These are phyloP conservation scores for Hypocryptadius cinnamomeus DNA, from an alignment of 2,113 vertebrate genomes.

Conservation along the genomic window DNA sequence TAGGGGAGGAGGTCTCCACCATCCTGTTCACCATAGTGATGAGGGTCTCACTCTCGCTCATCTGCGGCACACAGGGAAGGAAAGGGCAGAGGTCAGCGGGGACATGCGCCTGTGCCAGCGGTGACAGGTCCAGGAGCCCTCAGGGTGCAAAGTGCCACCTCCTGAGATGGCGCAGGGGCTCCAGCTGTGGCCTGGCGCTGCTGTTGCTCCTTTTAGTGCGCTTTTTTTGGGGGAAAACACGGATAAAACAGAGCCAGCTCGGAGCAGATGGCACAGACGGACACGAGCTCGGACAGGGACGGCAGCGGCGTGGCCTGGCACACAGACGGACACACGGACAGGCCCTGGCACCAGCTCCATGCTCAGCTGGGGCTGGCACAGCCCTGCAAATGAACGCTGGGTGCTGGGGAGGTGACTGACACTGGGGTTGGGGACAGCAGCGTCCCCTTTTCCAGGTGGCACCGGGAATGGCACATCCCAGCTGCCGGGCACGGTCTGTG, in stretches of 20 bases:
- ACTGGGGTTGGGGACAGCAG: not conserved
- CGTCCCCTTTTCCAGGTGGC: not conserved
- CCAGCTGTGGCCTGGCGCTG: accelerated
- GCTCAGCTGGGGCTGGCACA: not conserved
- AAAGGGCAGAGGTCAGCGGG: constrained; percentile 61
- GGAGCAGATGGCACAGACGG: not conserved
- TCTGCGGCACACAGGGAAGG: constrained; percentile 77
- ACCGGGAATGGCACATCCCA: accelerated
- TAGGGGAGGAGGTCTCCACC: constrained; percentile 84
- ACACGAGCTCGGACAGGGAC: not conserved
- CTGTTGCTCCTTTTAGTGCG: accelerated
- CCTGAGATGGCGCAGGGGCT: not conserved
- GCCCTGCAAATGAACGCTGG: accelerated
- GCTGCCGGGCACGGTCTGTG: not conserved
- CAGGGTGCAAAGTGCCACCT: not conserved
- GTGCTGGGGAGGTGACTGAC: not conserved
- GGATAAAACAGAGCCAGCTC: not conserved
- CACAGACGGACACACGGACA: not conserved
- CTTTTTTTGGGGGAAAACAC: not conserved
- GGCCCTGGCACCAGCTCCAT: accelerated
- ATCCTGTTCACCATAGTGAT: constrained; percentile 86
- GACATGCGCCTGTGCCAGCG: not conserved
- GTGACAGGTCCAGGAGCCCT: not conserved
- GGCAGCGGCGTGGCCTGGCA: not conserved
- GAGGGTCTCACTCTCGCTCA: constrained; percentile 83